Evolutionary conservation across 2,113 vertebrate species (phyloP).

Genomic region (Passer domesticus): DNA sequence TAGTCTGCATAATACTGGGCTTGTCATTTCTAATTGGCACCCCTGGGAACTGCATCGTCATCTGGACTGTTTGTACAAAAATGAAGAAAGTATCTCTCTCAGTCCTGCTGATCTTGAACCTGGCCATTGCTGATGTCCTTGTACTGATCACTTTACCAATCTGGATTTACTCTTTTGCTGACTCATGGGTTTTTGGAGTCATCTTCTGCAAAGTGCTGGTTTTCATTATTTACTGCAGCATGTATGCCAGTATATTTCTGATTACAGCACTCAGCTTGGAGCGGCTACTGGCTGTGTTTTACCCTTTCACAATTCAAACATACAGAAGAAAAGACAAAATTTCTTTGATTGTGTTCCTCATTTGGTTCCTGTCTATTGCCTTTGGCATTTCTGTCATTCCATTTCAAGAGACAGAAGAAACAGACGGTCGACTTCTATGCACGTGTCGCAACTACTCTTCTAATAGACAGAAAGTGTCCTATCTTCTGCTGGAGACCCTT

Average conservation of each 20-base stretch:
- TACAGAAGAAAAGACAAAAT: slow-evolving; percentile 25
- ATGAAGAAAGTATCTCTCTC: slow-evolving; percentile 67
- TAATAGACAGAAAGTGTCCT: background rate
- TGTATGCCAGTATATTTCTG: slow-evolving; percentile 74
- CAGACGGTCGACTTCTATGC: background rate
- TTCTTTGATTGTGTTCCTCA: background rate
- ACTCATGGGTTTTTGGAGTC: slow-evolving; percentile 61
- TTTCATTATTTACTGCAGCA: slow-evolving; percentile 69
- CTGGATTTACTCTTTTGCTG: slow-evolving; percentile 73
- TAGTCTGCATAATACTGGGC: slow-evolving; percentile 43
- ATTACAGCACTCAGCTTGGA: slow-evolving; percentile 75
- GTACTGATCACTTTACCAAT: slow-evolving; percentile 71
- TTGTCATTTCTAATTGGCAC: slow-evolving; percentile 69
- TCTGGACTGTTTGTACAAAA: slow-evolving; percentile 62
- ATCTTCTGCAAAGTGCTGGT: slow-evolving; percentile 64
- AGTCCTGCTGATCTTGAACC: slow-evolving; percentile 71
- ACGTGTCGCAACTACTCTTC: background rate
- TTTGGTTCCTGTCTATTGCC: slow-evolving; percentile 62
- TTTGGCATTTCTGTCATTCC: slow-evolving; percentile 61
- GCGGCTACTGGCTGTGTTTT: slow-evolving; percentile 69
- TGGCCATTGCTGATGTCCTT: slow-evolving; percentile 74
- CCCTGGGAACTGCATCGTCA: slow-evolving; percentile 69
- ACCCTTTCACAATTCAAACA: slow-evolving; percentile 59
- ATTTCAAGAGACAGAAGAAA: slow-evolving; percentile 23
- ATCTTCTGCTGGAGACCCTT: slow-evolving; percentile 69